A percentile compares a stretch with the other conserved stretches of the same genome.
These are phyloP conservation scores for Nesoenas mayeri DNA, from an alignment of 2,113 vertebrate species.

Conservation along the genomic window DNA sequence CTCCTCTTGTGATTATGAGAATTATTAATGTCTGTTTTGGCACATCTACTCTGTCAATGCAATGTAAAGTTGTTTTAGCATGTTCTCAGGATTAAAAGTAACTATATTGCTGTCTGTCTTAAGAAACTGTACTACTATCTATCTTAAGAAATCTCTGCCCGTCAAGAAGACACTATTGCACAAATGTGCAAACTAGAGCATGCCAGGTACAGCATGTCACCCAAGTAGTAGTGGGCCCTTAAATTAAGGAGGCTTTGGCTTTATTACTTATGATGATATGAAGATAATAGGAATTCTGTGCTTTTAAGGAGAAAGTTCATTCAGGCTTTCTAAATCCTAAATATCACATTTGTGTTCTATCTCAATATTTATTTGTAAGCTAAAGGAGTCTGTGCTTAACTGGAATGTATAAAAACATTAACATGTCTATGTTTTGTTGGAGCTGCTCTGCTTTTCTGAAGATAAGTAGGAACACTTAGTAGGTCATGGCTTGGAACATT, in stretches of 20 bases:
- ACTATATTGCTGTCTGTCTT: neutral
- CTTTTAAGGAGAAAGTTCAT: neutral
- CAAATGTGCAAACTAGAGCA: fast-evolving
- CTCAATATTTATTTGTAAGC: neutral
- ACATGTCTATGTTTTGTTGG: neutral
- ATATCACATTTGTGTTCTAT: neutral
- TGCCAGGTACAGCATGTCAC: neutral
- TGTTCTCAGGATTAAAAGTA: neutral
- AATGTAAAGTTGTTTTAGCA: neutral
- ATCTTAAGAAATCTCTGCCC: neutral
- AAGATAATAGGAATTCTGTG: neutral
- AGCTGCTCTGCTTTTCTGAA: neutral
- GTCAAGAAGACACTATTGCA: neutral
- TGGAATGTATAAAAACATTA: neutral
- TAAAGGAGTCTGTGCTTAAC: neutral
- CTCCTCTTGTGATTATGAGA: neutral
- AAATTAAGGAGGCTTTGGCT: neutral
- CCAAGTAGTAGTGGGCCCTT: neutral
- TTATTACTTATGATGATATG: neutral
- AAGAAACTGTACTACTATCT: neutral
- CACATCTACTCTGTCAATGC: neutral
- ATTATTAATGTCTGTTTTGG: neutral
- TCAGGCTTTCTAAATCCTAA: neutral
- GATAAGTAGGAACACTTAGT: neutral
- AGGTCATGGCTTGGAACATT: neutral